Conservation (phyloP, 2,113 vertebrate species). For the Mormyrus lacerda region DNA sequence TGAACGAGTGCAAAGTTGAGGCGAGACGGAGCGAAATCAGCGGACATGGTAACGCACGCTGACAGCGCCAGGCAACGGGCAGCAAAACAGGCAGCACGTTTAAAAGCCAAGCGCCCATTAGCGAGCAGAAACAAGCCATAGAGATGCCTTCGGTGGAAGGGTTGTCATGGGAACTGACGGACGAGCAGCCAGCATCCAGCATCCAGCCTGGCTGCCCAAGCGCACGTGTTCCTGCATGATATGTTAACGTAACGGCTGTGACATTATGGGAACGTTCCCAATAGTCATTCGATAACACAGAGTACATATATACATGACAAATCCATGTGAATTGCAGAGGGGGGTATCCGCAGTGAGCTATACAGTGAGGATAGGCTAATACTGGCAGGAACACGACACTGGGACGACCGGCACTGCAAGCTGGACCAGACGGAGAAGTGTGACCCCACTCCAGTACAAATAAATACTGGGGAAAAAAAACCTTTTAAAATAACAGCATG, state of each 20-base stretch:
- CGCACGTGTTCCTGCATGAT: neutral
- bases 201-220: neutral
- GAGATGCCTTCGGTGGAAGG: neutral
- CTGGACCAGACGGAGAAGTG: neutral
- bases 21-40: neutral
- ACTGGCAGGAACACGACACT: neutral
- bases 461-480: neutral
- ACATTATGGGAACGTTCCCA: neutral
- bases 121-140: neutral
- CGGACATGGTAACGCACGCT: neutral
- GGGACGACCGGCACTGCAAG: neutral
- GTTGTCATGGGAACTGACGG: neutral
- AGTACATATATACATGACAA: neutral
- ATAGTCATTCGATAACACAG: too few relatives aligned
- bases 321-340: neutral
- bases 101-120: neutral
- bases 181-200: neutral
- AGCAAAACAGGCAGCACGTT: slow-evolving; percentile 8
- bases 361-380: neutral
- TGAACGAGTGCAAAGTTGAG: slow-evolving; percentile 3
- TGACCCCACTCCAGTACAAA: neutral
- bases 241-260: neutral
- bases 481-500: neutral
- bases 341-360: neutral
- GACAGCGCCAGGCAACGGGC: slow-evolving; percentile 12